Base-by-base conservation (phyloP, 2,797 vertebrate genomes). In the Lacerta agilis region DNA sequence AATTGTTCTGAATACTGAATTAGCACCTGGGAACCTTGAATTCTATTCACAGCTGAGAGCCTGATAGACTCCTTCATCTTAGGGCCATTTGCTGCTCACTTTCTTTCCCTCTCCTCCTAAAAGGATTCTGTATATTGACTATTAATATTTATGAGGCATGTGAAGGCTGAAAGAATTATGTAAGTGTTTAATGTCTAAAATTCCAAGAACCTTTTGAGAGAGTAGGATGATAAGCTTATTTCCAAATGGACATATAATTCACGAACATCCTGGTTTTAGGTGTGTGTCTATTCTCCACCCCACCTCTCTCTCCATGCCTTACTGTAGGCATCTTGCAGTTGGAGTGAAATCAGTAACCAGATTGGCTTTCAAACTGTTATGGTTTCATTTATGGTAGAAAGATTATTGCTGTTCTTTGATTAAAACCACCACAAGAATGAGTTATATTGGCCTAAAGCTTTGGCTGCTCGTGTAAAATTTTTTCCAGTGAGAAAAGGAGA, bases 291-390 rank as follows among this genome's bases (percentile, higher is more conserved):
- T 69, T 67, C n/a, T 11, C 20, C n/a, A 38, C 9, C 9, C 41
- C 8, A 41, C 69, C 13, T 38, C 43, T 29, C 20, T 25, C 3
- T 5, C 27, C 13, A 33, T 49, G 82, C 81, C 33, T 83, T 84
- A 69, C 5, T 67, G 80, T 9, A 79, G 79, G 0, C 69, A 79
- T 82, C 23, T 72, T 23, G 58, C 79, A 85, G 0, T 0, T 20
- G 49, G 80, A 86, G 76, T 77, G 0, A 9, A 72, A 71, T 84
- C 66, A 1, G 0, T 0, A 78, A 29, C 27, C 83, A 66, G 23
- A 0, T 0, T 45, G 41, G 2, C 20, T 55, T 82, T 92, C 45
- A 7, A 1, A 15, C 55, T 0, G 0, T 38, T 72, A 23, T 83
- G 1, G 7, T 58, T 86, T 61, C 27, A 3, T 73, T 81, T 61